phyloP scores from a whole-genome alignment of 37 sponge, comb jelly and placozoan species.

The Cliona cf. orientalis region DNA sequence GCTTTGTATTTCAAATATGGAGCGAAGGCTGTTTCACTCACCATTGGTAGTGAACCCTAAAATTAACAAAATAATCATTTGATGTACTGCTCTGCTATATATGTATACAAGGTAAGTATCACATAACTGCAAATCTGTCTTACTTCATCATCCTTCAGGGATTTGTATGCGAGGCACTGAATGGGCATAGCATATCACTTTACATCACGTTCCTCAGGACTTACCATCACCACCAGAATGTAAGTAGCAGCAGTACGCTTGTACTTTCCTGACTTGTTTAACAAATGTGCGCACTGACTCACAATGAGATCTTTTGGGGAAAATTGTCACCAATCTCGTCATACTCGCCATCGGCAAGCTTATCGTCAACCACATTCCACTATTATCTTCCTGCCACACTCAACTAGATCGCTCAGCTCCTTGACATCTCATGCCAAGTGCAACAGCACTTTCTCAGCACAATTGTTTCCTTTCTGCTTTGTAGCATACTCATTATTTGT shows the following conservation, averaged over 20 bases:
- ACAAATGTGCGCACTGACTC: background rate
- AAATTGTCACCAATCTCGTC: background rate
- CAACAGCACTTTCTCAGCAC: background rate
- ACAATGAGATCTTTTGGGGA: background rate
- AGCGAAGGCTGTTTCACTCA: slow-evolving; percentile 5
- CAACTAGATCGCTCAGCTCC: background rate
- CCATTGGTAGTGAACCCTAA: slow-evolving; percentile 13
- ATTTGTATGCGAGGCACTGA: slow-evolving; percentile 33
- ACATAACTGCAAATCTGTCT: background rate
- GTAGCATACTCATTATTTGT: background rate
- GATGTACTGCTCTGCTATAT: background rate
- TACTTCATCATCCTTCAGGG: slow-evolving; percentile 14
- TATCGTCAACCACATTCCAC: background rate
- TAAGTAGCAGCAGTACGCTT: slow-evolving; percentile 1
- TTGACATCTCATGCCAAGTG: slow-evolving; percentile 1
- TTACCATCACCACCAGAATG: slow-evolving; percentile 15
- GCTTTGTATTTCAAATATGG: background rate
- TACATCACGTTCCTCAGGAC: slow-evolving; percentile 2
- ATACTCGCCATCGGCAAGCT: no score
- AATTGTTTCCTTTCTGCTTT: background rate
- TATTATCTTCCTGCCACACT: background rate
- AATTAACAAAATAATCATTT: background rate
- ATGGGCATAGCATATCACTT: slow-evolving; percentile 57
- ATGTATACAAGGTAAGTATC: background rate
- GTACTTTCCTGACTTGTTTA: background rate